Evolutionary conservation across 2,888 invertebrate species (phyloP), one percentile per base, ranked within the genome.

Genomic region (Alloscopus bannaensis): DNA sequence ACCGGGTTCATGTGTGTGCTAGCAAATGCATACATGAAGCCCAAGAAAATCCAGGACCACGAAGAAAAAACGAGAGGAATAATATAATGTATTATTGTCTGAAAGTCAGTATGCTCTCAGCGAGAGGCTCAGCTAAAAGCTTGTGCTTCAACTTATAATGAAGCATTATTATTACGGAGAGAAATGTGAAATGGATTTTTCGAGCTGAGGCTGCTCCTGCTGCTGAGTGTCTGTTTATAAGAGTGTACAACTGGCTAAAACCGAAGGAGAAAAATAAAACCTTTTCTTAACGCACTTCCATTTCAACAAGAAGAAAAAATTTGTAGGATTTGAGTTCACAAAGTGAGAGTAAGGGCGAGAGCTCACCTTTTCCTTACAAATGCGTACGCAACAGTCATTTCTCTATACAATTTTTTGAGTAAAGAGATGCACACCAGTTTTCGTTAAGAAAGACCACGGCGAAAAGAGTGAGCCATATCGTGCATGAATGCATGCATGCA

Each of bases 101-200:
- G 45, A 6, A 47, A 71, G 31, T 57, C 6, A 36, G 52, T 42
- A 29, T 40, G 72, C 59, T 69, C 70, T 45, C 78, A 78, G 78
- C 78, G 71, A 78, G 78, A 71, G 45, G 52, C 64, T 71, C 65
- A 64, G 28, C 70, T 78, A 78, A 78, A 78, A 78, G 77, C 78
- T 78, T 78, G 78, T 78, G 78, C 78, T 64, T 36, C 26, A 65
- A 64, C 47, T 57, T 70, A 70, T 71, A 70, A 77, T 78, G 78
- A 70, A 65, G 70, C 57, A 59, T 70, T 78, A 77, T 77, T 69
- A 78, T 70, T 78, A 71, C 70, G 18, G 47, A 62, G 31, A 78
- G 45, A 77, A 77, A 77, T 65, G 68, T 69, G 57, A 77, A 78
- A 78, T 78, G 70, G 64, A 40, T 52, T 71, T 78, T n/a, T n/a